Evolutionary conservation across 2,888 invertebrate genomes (phyloP), one percentile per base, ranked within the genome.

Genomic region (Leucozona laternaria): DNA sequence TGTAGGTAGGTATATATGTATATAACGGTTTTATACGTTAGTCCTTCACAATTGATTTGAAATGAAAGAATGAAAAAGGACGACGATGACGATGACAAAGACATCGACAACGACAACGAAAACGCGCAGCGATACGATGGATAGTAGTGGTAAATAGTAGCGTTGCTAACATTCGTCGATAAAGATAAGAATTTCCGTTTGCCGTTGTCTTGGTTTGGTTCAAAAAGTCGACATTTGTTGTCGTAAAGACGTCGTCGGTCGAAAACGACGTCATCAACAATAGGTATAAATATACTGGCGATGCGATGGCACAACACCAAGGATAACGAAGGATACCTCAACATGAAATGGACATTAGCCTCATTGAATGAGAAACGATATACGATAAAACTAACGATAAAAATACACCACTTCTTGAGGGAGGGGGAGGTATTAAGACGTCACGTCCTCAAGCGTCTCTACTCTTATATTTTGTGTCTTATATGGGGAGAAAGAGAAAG

Each of bases 271-370:
- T 60, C 60, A 60, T 60, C 60, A 76, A 37, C 28, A 4, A 53
- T 53, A 25, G n/a, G n/a, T 11, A 72, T 55, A 43, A 31, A 53
- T 11, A 0, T 11, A 53, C 40, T 57, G 11, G 15, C 2, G 2
- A 2, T 13, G 53, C 40, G 15, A 28, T 10, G 55, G 17, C 11
- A 62, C 20, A 62, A 62, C n/a, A 50, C 6, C 28, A 15, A 53
- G 53, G 37, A 72, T 71, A 58, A 70, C 70, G 31, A 87, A 87
- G 83, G 79, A 83, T 76, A 82, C 87, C 87, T 83, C 79, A 87
- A 78, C 87, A 87, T 83, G 79, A 83, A 83, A 83, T 87, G 87
- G 71, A 87, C 87, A 83, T 87, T 87, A 87, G 87, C 87, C 87
- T 64, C 79, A 87, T 87, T 87, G 71, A 83, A 79, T 76, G 87